Evolutionary conservation across 2,797 vertebrate genomes (phyloP), one percentile per base, ranked within the genome.

Genomic region (Dryobates pubescens): DNA sequence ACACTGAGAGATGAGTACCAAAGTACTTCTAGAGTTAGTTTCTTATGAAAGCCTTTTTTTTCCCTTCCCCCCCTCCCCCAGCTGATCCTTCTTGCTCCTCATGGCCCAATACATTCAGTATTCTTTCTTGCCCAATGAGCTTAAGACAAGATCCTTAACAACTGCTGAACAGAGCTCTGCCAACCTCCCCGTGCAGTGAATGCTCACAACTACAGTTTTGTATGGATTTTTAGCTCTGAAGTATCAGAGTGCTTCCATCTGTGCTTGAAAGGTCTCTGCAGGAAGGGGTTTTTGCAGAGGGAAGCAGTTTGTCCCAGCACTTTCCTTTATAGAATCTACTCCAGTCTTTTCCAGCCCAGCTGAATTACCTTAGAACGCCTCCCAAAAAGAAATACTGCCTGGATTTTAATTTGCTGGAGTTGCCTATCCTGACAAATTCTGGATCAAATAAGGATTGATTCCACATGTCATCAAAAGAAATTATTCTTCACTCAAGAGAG

Each of bases 161-260:
- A 24, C 51, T 13, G 45, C 68, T 7, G 64, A 94, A 41, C 6
- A 14, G 65, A 30, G 45, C 85, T 1, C 24, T 30, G 51, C 85
- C 11, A 6, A 58, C 36, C 82, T 72, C 56, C 70, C 36, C 3
- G 58, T 82, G 68, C 36, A 74, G 98, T 98, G 94, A 97, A 97
- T 97, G 91, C 82, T 82, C 86, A 32, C 61, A 67, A 8, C 88
- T 67, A 24, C 29, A 30, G 8, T 59, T 82, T 36, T 43, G 18
- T 81, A 6, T 90, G 62, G 36, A 36, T 36, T 36, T 54, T 91
- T 90, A 71, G 20, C 73, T 57, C 86, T 8, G 26, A 74, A 53
- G 64, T 89, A 58, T 68, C 69, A 5, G 89, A 93, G 84, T 92
- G 64, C 62, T 92, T 97, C 36, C 82, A 71, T 74, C 84, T 34